Percentiles rank a stretch among this genome's conserved stretches.
Evolutionary conservation across 2,797 vertebrate species (phyloP).

Genomic region (Microhierax caerulescens): DNA sequence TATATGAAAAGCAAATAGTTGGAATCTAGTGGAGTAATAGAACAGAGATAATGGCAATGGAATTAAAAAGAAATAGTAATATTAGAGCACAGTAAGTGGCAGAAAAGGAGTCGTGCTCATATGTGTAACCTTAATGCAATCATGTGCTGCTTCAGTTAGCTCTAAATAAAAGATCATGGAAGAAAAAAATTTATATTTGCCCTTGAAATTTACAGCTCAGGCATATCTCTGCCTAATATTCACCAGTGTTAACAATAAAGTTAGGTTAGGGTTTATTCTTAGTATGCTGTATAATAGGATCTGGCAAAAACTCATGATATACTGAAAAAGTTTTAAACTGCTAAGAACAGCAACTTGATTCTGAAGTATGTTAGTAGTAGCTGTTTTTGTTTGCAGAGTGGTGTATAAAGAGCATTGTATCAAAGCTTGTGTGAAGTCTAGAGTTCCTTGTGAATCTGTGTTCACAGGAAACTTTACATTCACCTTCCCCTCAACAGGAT

Average conservation of each 20-base stretch:
- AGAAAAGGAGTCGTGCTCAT: not conserved
- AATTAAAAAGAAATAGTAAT: not conserved
- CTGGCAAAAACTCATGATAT: not conserved
- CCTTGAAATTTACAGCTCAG: not conserved
- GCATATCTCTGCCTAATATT: not conserved
- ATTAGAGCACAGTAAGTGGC: not conserved
- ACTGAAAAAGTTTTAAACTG: not conserved
- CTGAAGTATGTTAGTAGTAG: not conserved
- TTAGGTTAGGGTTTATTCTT: not conserved
- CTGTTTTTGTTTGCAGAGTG: not conserved
- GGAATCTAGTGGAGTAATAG: not conserved
- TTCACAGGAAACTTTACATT: not conserved
- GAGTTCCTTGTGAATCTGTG: not conserved
- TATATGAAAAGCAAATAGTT: not conserved
- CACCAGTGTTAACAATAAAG: not conserved
- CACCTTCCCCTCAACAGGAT: not conserved
- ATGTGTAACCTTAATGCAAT: not conserved
- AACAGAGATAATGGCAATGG: not conserved
- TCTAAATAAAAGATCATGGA: not conserved
- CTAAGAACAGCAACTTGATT: not conserved
- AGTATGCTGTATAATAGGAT: not conserved
- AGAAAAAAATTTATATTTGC: not conserved
- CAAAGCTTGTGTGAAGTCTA: not conserved
- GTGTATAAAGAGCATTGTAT: not conserved
- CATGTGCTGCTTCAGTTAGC: not conserved